A percentile compares a stretch with the other conserved stretches of the same genome.
Conservation (phyloP, 2,113 vertebrate species). For the Oryzias curvinotus region DNA sequence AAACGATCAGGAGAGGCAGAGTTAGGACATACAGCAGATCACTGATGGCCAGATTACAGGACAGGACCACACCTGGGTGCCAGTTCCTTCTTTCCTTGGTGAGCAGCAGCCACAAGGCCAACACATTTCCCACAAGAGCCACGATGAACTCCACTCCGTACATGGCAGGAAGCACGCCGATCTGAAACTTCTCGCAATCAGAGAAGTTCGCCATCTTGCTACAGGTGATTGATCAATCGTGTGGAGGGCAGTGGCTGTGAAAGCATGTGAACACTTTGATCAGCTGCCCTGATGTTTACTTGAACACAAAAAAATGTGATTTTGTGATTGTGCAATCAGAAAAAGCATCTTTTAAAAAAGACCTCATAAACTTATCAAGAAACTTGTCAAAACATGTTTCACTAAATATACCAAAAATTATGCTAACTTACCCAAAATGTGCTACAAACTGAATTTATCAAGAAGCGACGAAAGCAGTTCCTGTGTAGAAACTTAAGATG, state of each 20-base stretch:
- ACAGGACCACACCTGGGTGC: slow-evolving; percentile 78
- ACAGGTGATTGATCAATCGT: background rate
- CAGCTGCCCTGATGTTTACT: background rate
- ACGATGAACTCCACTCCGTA: slow-evolving; percentile 68
- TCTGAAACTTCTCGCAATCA: slow-evolving; percentile 39
- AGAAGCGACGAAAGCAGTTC: background rate
- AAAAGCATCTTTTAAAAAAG: background rate
- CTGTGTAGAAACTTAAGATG: rapidly evolving
- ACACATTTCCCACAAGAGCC: slow-evolving; percentile 69
- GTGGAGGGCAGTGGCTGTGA: too few relatives aligned
- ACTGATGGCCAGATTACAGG: slow-evolving; percentile 81
- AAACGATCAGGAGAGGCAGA: slow-evolving; percentile 74
- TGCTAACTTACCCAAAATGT: slow-evolving; percentile 10
- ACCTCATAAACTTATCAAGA: too few relatives aligned
- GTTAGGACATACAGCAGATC: slow-evolving; percentile 81
- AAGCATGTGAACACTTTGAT: slow-evolving; percentile 11
- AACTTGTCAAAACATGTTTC: too few relatives aligned
- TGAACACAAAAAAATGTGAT: background rate
- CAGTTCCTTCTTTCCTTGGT: slow-evolving; percentile 67
- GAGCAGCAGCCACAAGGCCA: slow-evolving; percentile 72
- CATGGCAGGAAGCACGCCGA: slow-evolving; percentile 54
- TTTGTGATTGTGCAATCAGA: background rate
- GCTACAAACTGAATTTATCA: too few relatives aligned
- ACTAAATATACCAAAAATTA: background rate
- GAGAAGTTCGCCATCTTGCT: slow-evolving; percentile 24